phyloP scores from a whole-genome alignment of 2,113 vertebrate genomes.

The Corythornis madagascariensis region DNA sequence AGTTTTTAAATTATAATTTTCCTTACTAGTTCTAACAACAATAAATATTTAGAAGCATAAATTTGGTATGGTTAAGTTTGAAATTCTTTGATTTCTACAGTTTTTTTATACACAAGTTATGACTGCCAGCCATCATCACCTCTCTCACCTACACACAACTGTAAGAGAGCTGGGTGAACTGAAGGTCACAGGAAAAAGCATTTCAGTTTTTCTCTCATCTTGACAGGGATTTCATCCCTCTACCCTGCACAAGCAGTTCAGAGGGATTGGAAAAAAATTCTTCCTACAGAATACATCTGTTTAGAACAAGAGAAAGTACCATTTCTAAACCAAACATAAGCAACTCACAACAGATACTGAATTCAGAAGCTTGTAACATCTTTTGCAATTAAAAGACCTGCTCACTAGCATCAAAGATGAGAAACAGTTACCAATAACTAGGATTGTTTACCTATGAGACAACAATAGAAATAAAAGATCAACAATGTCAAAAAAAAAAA shows the following conservation, averaged over 20 bases:
- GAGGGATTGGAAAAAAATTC: not conserved
- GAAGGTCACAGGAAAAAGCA: constrained; percentile 1
- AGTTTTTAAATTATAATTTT: not conserved
- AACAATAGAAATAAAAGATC: not conserved
- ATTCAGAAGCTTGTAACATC: not conserved
- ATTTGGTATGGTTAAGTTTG: not conserved
- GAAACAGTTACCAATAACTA: not conserved
- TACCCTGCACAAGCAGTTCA: not conserved
- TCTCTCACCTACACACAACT: not conserved
- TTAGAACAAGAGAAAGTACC: not conserved
- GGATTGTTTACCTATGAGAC: not conserved
- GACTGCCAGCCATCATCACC: not conserved
- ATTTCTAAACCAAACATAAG: not conserved
- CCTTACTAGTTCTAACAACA: not conserved
- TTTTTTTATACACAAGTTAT: not conserved
- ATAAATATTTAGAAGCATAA: not conserved
- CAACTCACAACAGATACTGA: not conserved
- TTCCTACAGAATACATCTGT: not conserved
- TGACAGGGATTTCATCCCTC: not conserved
- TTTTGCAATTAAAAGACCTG: not conserved
- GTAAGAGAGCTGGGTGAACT: not conserved
- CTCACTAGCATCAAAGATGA: not conserved
- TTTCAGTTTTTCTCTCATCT: not conserved
- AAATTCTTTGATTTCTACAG: not conserved
- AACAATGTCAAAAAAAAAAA: not conserved